Evolutionary conservation across 2,797 vertebrate genomes (phyloP), one percentile per base, ranked within the genome.

Genomic region (Onychomys torridus): DNA sequence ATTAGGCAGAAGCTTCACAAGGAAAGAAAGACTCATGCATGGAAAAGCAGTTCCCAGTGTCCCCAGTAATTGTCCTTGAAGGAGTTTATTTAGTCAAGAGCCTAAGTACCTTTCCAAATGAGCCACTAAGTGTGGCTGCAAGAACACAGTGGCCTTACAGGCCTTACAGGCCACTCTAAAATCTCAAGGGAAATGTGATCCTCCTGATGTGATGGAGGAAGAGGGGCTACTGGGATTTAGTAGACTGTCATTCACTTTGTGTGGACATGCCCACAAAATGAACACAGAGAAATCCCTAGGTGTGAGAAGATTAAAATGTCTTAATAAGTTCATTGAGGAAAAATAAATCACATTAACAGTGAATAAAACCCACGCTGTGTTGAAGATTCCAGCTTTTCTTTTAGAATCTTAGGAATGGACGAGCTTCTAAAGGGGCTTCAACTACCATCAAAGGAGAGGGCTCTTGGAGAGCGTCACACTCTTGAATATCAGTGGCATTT

Each of bases 251-350:
- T 87, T 95, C 95, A 32, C 97, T 83, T 95, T 97, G 0, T 87
- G 1, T 89, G 92, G 96, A 97, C 81, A 25, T 76, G 88, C 89
- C 71, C 76, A 94, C 75, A 91, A 94, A 97, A 98, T 98, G 82
- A 98, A 96, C 95, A 96, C 27, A 46, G 40, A 89, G 27, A 97
- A 97, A 97, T 96, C 98, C 96, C 57, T 97, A 98, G 96, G 97
- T 98, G 98, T 98, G 97, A 98, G 97, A 97, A 93, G 98, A 98
- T 98, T 98, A 98, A 97, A 98, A 98, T 96, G 96, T 96, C 19
- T 73, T 97, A 98, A 98, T 98, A 97, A 98, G 97, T 97, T 98
- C 97, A 95, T 97, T 97, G 97, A 92, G 23, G 16, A 96, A 98
- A 98, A 98, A 57, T 95, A 98, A 98, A 98, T 97, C 97, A 97